Evolutionary conservation across 2,113 vertebrate genomes (phyloP).

Genomic region (Thermophis baileyi): DNA sequence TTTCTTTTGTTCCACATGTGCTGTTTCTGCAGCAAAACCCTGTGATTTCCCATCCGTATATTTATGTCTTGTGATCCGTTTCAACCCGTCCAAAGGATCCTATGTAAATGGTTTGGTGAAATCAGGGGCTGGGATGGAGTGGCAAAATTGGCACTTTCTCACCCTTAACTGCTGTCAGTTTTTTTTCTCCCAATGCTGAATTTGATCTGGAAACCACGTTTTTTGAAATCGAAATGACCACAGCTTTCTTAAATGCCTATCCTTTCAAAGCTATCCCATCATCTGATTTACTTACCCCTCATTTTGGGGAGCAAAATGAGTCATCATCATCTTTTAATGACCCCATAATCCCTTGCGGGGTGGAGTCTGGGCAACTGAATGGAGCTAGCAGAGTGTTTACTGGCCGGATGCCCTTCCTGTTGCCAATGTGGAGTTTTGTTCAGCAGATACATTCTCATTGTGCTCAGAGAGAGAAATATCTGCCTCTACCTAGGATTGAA

Average conservation of each 20-base stretch:
- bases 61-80: constrained; percentile 24
- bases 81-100: constrained; percentile 49
- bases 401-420: no score
- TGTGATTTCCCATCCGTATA: not conserved
- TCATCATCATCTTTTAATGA: no score
- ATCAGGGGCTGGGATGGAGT: constrained; percentile 51
- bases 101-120: constrained; percentile 38
- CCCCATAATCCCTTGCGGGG: no score
- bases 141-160: constrained; percentile 57
- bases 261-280: not conserved
- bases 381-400: no score
- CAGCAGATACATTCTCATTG: no score
- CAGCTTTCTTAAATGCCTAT: constrained; percentile 31
- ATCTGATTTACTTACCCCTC: not conserved
- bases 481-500: no score
- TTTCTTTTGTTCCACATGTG: not conserved
- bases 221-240: constrained; percentile 44
- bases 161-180: constrained; percentile 33
- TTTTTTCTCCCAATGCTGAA: not conserved
- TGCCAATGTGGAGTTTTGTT: no score
- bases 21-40: not conserved
- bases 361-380: no score
- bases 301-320: not conserved
- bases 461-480: no score
- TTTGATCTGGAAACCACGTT: constrained; percentile 55